Percentiles rank a stretch among this genome's conserved stretches.
phyloP scores from a whole-genome alignment of 2,888 invertebrate genomes.

The Pseudococcus jackbeardsleyi region DNA sequence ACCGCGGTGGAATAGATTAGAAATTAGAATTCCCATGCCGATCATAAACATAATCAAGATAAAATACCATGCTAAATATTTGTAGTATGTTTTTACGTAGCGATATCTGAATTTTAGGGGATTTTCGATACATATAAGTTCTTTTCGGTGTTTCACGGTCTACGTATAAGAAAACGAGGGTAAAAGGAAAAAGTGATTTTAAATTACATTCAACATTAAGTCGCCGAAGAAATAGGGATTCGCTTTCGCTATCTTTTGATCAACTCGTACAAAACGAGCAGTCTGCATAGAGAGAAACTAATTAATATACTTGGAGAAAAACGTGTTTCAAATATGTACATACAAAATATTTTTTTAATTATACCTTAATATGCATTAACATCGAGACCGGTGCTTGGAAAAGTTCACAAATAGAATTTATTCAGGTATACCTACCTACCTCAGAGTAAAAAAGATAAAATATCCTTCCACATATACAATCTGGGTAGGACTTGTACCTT shows the following conservation, averaged over 20 bases:
- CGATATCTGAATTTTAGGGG: constrained; percentile 34
- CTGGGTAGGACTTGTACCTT: no score
- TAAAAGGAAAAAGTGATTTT: constrained; percentile 31
- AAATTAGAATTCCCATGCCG: constrained; percentile 35
- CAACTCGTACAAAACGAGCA: constrained; percentile 4
- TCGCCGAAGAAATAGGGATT: not conserved
- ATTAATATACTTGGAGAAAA: not conserved
- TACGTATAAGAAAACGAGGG: constrained; percentile 1
- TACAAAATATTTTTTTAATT: not conserved
- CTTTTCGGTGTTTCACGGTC: not conserved
- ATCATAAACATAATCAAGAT: constrained; percentile 45
- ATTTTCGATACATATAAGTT: constrained; percentile 45
- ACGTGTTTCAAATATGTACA: constrained; percentile 21
- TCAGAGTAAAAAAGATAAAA: no score
- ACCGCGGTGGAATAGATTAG: constrained; percentile 7
- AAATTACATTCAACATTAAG: constrained; percentile 42
- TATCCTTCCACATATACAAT: no score
- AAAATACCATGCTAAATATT: constrained; percentile 39
- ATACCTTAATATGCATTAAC: not conserved
- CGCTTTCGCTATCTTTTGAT: not conserved
- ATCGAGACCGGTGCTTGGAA: not conserved
- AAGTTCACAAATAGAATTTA: not conserved
- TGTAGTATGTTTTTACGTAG: constrained; percentile 23
- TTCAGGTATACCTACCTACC: no score
- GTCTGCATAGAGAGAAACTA: not conserved